Conservation (phyloP, 2,888 invertebrate genomes). For the Epinotia demarniana region DNA sequence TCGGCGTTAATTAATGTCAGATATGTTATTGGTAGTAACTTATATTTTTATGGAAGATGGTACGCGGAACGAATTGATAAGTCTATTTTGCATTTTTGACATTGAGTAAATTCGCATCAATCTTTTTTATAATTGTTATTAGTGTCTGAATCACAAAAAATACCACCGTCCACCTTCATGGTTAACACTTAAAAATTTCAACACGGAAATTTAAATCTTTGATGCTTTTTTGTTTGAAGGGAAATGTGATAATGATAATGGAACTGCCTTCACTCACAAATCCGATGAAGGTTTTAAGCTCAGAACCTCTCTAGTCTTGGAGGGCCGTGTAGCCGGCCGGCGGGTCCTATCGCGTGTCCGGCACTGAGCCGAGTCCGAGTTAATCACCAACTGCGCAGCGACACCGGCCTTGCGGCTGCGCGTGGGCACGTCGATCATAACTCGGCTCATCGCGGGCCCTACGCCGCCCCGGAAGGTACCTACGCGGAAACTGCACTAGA, state of each 20-base stretch:
- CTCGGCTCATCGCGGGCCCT: slow-evolving; percentile 68
- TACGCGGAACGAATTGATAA: slow-evolving; percentile 34
- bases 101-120: not conserved
- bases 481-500: slow-evolving; percentile 47
- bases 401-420: slow-evolving; percentile 70
- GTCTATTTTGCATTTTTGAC: slow-evolving; percentile 15
- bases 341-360: slow-evolving; percentile 72
- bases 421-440: slow-evolving; percentile 78
- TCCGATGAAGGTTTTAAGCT: slow-evolving; percentile 37
- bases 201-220: not conserved
- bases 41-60: slow-evolving; percentile 11
- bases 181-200: not conserved
- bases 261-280: slow-evolving; percentile 20
- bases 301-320: slow-evolving; percentile 42
- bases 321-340: slow-evolving; percentile 59
- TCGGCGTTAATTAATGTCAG: slow-evolving; percentile 22
- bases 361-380: slow-evolving; percentile 72
- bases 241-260: slow-evolving; percentile 13
- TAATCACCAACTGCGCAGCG: slow-evolving; percentile 83
- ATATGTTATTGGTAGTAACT: slow-evolving; percentile 12
- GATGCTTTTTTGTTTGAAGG: not conserved
- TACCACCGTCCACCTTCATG: not conserved
- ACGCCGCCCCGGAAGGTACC: slow-evolving; percentile 47
- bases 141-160: not conserved
- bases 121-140: not conserved